Evolutionary conservation across 2,888 invertebrate species (phyloP), one percentile per base, ranked within the genome.

Genomic region (Epistrophella euchroma): DNA sequence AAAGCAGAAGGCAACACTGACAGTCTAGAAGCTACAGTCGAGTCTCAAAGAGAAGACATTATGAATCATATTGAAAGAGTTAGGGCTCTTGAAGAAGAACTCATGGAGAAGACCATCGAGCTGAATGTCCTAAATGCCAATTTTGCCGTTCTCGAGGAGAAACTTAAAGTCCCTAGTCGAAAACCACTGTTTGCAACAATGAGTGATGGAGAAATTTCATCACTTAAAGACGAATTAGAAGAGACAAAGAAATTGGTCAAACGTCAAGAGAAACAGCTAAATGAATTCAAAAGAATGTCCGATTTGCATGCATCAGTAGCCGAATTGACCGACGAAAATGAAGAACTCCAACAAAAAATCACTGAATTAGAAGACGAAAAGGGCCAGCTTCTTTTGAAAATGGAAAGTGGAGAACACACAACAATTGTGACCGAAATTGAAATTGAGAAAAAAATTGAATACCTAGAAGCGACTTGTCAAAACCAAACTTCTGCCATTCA

Each of bases 361-460:
- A 96, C 96, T 15, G 96, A 97, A 91, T 92, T 98, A 88, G 97
- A 97, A 93, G 97, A 97, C 92, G 98, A 98, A 93, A 98, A 97
- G 93, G 97, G 97, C 90, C 97, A 97, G 93, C 94, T 98, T 90
- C 97, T 97, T 93, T 93, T 97, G 91, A 96, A 96, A 93, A 94
- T 97, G 91, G 95, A 97, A 89, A 96, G 97, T 43, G 84, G 79
- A 4, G 84, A 87, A 93, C 95, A 96, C 92, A 96, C 85, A 13
- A 89, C 88, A 1, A 89, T 89, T 28, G 89, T 91, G 19, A 89
- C 89, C 3, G 88, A 90, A 62, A 89, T 89, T 7, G 88, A 85
- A 37, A 60, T 64, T 6, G 56, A 79, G 15, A 56, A 72, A 11
- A 75, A 75, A 19, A 73, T 86, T 35, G 80, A 89, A 86, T 86